Evolutionary conservation across 2,113 vertebrate species (phyloP).

Genomic region (Phylloscopus whistleri): DNA sequence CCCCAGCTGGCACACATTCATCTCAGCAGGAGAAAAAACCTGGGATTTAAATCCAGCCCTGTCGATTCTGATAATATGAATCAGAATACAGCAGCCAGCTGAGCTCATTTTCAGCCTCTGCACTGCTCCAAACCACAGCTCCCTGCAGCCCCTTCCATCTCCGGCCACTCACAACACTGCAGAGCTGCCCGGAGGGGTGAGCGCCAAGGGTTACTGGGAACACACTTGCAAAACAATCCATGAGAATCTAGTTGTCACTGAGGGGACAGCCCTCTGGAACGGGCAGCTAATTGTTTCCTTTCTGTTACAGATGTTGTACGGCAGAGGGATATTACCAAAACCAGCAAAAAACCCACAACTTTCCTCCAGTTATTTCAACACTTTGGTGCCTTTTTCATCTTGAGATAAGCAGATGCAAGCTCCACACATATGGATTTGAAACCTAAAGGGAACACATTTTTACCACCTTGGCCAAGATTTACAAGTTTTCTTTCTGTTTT

Average conservation of each 20-base stretch:
- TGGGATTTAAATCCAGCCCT: not conserved
- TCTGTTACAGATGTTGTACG: not conserved
- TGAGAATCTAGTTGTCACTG: not conserved
- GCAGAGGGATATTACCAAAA: not conserved
- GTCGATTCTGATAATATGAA: not conserved
- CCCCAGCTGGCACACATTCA: not conserved
- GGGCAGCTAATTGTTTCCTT: conserved; percentile 9
- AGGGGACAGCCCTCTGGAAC: not conserved
- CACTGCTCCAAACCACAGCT: not conserved
- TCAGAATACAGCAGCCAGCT: not conserved
- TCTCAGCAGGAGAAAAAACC: not conserved
- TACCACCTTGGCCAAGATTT: not conserved
- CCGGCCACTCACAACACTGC: rapidly evolving
- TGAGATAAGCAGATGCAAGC: not conserved
- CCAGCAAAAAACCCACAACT: not conserved
- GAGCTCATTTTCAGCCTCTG: not conserved
- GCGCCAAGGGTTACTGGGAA: not conserved
- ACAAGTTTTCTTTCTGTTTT: not conserved
- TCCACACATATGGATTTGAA: not conserved
- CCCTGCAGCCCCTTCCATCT: not conserved
- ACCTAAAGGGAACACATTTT: not conserved
- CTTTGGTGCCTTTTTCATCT: not conserved
- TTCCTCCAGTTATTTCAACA: not conserved
- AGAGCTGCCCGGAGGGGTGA: not conserved
- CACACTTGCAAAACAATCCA: not conserved